Evolutionary conservation across 1,140 invertebrate genomes (phyloP).

Genomic region (Halictus rubicundus): DNA sequence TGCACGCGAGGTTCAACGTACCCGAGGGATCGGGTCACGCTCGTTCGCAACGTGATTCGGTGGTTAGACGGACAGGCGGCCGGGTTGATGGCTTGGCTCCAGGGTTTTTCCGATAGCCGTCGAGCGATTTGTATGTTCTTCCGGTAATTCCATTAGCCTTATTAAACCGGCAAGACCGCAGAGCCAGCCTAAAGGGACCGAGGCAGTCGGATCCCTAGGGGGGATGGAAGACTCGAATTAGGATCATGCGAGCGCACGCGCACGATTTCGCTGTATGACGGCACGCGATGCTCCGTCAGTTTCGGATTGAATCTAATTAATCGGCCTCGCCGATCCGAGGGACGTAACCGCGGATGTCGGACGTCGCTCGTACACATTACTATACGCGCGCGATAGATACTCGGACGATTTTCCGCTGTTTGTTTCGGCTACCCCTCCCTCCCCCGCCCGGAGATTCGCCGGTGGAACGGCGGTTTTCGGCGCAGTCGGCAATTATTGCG

Average conservation of each 20-base stretch:
- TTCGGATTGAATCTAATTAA: slow-evolving; percentile 54
- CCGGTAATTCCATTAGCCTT: slow-evolving; percentile 43
- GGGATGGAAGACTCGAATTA: slow-evolving; percentile 40
- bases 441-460: no score
- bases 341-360: no score
- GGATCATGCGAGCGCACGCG: slow-evolving; percentile 38
- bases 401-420: no score
- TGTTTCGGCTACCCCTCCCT: no score
- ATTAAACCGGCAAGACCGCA: slow-evolving; percentile 23
- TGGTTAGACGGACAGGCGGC: background rate
- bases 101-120: slow-evolving; percentile 9
- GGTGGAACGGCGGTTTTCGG: no score
- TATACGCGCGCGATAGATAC: no score
- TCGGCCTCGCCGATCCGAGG: slow-evolving; percentile 16
- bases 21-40: slow-evolving; percentile 2
- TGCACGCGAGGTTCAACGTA: slow-evolving; percentile 42
- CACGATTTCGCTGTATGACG: slow-evolving; percentile 22
- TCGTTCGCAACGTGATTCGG: slow-evolving; percentile 4
- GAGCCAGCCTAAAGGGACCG: background rate
- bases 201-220: background rate
- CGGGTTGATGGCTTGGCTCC: background rate
- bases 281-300: slow-evolving; percentile 54
- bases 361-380: no score
- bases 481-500: no score
- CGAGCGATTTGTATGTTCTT: slow-evolving; percentile 31